Percentiles rank a stretch among this genome's conserved stretches.
These are phyloP conservation scores for Papilio protenor DNA, from an alignment of 2,888 invertebrate genomes.

Conservation along the genomic window DNA sequence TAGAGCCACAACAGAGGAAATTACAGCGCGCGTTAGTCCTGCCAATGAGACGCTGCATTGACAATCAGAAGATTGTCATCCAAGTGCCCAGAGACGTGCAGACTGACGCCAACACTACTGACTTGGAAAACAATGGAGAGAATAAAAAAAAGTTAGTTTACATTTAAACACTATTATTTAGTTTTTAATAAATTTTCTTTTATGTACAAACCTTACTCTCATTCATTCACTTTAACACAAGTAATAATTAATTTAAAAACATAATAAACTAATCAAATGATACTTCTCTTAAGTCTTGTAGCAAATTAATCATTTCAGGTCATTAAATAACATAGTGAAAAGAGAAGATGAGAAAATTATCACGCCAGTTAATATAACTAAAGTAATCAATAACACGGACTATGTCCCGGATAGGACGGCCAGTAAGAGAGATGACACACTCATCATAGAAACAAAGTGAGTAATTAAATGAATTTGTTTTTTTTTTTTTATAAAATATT, in stretches of 20 bases:
- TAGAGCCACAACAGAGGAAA: slow-evolving; percentile 62
- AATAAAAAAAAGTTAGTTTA: slow-evolving; percentile 15
- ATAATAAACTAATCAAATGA: background rate
- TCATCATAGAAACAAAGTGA: slow-evolving; percentile 73
- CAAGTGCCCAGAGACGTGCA: slow-evolving; percentile 62
- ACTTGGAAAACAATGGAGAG: slow-evolving; percentile 66
- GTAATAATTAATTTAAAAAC: slow-evolving; percentile 8
- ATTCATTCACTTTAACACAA: background rate
- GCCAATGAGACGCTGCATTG: slow-evolving; percentile 72
- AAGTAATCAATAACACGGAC: slow-evolving; percentile 68
- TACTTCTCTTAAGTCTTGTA: background rate
- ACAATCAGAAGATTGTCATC: slow-evolving; percentile 74
- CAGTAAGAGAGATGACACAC: slow-evolving; percentile 62
- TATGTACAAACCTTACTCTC: no score
- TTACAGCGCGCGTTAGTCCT: slow-evolving; percentile 75
- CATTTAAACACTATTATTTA: background rate
- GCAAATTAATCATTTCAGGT: slow-evolving; percentile 52
- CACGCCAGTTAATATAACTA: slow-evolving; percentile 63
- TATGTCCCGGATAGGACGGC: slow-evolving; percentile 64
- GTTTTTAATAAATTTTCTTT: no score
- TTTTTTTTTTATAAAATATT: no score
- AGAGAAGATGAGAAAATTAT: slow-evolving; percentile 56
- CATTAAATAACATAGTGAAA: slow-evolving; percentile 54
- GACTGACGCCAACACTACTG: slow-evolving; percentile 55
- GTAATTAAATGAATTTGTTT: no score